Percentiles rank a stretch among this genome's conserved stretches.
Conservation (phyloP, 2,113 vertebrate species). For the Lipophrys pholis region DNA sequence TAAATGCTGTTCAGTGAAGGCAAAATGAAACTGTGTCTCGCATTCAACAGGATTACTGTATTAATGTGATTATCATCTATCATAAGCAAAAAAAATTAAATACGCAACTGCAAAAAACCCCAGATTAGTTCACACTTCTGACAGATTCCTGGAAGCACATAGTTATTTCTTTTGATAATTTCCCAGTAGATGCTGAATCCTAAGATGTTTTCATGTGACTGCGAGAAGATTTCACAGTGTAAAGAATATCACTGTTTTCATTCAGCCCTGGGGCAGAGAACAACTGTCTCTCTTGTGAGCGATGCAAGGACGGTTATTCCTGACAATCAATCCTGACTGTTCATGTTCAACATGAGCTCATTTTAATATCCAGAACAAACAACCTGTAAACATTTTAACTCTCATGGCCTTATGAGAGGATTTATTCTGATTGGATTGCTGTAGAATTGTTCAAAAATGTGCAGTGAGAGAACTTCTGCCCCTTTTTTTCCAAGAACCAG, state of each 20-base stretch:
- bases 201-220: neutral
- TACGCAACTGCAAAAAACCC: neutral
- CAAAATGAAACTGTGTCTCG: neutral
- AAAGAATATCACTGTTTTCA: too few species aligned
- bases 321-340: neutral
- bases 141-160: neutral
- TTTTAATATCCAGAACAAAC: constrained; percentile 31
- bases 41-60: neutral
- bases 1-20: neutral
- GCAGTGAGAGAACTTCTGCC: neutral
- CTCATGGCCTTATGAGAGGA: too few species aligned
- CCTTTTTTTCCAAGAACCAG: too few species aligned
- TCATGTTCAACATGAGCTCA: neutral
- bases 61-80: neutral
- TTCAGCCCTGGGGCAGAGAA: too few species aligned
- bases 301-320: too few species aligned
- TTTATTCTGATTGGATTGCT: neutral
- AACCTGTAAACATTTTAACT: neutral
- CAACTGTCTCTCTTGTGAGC: too few species aligned
- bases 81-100: neutral
- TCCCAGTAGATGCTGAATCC: too few species aligned
- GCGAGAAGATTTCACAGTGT: neutral
- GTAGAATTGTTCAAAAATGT: neutral
- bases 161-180: neutral
- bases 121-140: too few species aligned